These are phyloP conservation scores for Tetranychus truncatus DNA, from an alignment of 2,888 invertebrate genomes.

Conservation along the genomic window DNA sequence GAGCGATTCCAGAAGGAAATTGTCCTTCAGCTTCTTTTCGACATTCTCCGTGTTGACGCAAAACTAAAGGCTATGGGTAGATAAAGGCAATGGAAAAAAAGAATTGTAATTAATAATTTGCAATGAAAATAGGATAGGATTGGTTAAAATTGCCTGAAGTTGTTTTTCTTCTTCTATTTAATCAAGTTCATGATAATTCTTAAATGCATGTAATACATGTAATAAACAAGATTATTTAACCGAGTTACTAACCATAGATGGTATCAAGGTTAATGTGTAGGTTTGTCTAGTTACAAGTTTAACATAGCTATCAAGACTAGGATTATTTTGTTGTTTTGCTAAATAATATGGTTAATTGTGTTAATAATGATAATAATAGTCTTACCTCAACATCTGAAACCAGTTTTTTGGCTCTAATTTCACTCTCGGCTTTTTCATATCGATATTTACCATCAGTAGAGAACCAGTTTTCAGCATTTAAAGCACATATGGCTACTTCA, in stretches of 20 bases:
- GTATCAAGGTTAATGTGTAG: too few relatives aligned
- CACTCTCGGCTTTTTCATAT: slow-evolving; percentile 24
- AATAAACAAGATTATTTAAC: too few relatives aligned
- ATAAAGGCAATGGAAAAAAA: not conserved
- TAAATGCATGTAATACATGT: too few relatives aligned
- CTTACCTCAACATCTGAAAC: slow-evolving; percentile 16
- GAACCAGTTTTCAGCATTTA: slow-evolving; percentile 26
- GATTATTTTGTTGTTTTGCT: not conserved
- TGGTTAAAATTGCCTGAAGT: too few relatives aligned
- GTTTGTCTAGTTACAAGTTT: too few relatives aligned
- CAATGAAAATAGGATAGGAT: too few relatives aligned
- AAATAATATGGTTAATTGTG: not conserved
- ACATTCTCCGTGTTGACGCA: slow-evolving; percentile 1
- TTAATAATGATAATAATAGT: not conserved
- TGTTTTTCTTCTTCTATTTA: too few relatives aligned
- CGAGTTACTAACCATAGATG: too few relatives aligned
- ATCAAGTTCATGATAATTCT: too few relatives aligned
- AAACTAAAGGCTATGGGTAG: not conserved
- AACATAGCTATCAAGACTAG: not conserved
- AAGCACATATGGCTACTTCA: slow-evolving; percentile 24
- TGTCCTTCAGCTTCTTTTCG: slow-evolving; percentile 6
- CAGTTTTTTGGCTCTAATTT: slow-evolving; percentile 25
- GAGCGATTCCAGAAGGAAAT: slow-evolving; percentile 15
- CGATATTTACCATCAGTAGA: slow-evolving; percentile 24
- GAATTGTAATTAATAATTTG: not conserved